Evolutionary conservation across 2,113 vertebrate species (phyloP).

Genomic region (Gasterosteus aculeatus): DNA sequence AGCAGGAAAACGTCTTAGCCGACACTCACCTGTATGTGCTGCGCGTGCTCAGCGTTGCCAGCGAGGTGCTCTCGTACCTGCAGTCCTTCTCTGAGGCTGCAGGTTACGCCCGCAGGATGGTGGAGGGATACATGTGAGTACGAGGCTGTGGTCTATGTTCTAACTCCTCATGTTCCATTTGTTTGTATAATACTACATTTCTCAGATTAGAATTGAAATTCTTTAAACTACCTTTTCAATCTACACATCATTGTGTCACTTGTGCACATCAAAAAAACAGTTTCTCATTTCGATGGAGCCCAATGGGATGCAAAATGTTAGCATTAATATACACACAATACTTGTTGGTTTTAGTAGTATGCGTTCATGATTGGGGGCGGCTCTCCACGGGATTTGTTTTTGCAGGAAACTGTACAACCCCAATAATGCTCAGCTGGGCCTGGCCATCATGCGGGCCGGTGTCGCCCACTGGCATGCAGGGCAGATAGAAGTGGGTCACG

Average conservation of each 20-base stretch:
- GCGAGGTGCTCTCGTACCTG: conserved; percentile 90
- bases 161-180: too few species aligned
- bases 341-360: not conserved
- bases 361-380: not conserved
- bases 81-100: conserved; percentile 89
- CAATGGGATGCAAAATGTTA: not conserved
- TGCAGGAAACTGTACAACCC: conserved; percentile 92
- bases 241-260: too few species aligned
- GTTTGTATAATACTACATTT: too few species aligned
- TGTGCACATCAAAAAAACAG: too few species aligned
- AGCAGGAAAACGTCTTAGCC: conserved; percentile 87
- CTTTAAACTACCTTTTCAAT: too few species aligned
- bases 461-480: conserved; percentile 96
- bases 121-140: conserved; percentile 92
- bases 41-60: conserved; percentile 84
- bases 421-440: conserved; percentile 90
- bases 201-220: too few species aligned
- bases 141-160: too few species aligned
- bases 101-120: conserved; percentile 83
- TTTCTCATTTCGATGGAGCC: too few species aligned
- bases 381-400: not conserved
- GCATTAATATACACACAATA: not conserved
- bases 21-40: conserved; percentile 89
- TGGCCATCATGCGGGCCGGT: conserved; percentile 91
- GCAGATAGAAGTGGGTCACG: conserved; percentile 88